phyloP scores from a whole-genome alignment of 2,797 vertebrate species.

The Microctenopoma lineatum region DNA sequence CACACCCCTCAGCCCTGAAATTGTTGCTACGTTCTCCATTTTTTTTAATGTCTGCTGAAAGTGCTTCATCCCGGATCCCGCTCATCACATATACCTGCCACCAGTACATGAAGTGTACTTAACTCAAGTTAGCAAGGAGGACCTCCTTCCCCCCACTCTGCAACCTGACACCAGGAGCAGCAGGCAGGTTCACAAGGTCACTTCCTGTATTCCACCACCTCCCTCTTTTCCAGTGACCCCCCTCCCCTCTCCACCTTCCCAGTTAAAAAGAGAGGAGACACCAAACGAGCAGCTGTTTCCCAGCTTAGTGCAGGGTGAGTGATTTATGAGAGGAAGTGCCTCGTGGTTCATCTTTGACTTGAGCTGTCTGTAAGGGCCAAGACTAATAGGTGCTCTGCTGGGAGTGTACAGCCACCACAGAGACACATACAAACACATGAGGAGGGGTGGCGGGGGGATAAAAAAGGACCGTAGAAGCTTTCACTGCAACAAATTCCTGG shows the following conservation, averaged over 20 bases:
- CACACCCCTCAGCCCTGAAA: background rate
- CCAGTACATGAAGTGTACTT: conserved; percentile 39
- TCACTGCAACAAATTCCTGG: conserved; percentile 1
- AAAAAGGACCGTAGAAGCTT: background rate
- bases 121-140: conserved; percentile 69
- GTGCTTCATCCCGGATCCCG: conserved; percentile 15
- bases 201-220: conserved; percentile 87
- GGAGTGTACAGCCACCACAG: conserved; percentile 74
- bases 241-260: conserved; percentile 30
- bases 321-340: conserved; percentile 90
- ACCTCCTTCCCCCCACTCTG: conserved; percentile 78
- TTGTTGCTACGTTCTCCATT: background rate
- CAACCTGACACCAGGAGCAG: conserved; percentile 91
- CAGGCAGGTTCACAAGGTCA: conserved; percentile 94
- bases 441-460: conserved; percentile 19
- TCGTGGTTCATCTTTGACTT: conserved; percentile 83
- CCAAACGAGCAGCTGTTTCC: conserved; percentile 94
- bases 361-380: conserved; percentile 78
- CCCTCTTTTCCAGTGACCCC: conserved; percentile 58
- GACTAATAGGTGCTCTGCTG: conserved; percentile 79
- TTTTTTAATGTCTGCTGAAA: too few relatives aligned
- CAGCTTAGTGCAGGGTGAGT: conserved; percentile 91
- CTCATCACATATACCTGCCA: conserved; percentile 47
- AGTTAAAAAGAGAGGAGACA: conserved; percentile 74
- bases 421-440: conserved; percentile 73